Base-by-base conservation (phyloP, 2,113 vertebrate species). In the Thymallus thymallus region DNA sequence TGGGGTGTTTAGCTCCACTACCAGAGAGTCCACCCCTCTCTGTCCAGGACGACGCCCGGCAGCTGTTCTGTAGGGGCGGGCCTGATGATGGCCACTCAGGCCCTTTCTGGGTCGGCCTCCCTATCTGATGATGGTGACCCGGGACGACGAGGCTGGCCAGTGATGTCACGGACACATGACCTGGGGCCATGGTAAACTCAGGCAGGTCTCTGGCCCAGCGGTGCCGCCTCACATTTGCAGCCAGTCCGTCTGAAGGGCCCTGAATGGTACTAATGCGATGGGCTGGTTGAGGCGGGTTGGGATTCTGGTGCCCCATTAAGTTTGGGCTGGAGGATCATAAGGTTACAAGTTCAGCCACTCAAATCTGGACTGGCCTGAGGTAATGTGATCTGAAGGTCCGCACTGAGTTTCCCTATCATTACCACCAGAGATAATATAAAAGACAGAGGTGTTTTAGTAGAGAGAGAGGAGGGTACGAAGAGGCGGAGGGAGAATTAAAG, bases 231-330 rank as follows among this genome's bases (percentile, higher is more conserved):
- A 70, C 16, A 90, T 94, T 93, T 94, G 82, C 71, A 73, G 69
- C 81, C 69, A 75, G 80, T 82, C 77, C 77, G 48, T 82, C 32
- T 90, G 90, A 92, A 77, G 82, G 69, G 81, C 72, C 87, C 76
- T 29, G 85, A 90, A 87, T 85, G 87, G 84, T 83, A 81, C 83
- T 92, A 90, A 92, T 90, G 73, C 78, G 81, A 76, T 75, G 83
- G 83, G 85, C 91, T 93, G 92, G 93, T 86, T 71, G 82, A 76
- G 73, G 81, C 84, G 83, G 90, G 90, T 89, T 89, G 84, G 79
- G 79, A 88, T 88, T 92, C 91, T 93, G 92, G 91, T 93, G 89
- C 86, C 91, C 91, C 78, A 89, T 91, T 91, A 90, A 90, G 74
- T 81, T 86, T 91, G 81, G 86, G 89, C 88, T 73, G 74, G 80